phyloP scores from a whole-genome alignment of 1,140 invertebrate species.

The Drosophila ogumai region DNA sequence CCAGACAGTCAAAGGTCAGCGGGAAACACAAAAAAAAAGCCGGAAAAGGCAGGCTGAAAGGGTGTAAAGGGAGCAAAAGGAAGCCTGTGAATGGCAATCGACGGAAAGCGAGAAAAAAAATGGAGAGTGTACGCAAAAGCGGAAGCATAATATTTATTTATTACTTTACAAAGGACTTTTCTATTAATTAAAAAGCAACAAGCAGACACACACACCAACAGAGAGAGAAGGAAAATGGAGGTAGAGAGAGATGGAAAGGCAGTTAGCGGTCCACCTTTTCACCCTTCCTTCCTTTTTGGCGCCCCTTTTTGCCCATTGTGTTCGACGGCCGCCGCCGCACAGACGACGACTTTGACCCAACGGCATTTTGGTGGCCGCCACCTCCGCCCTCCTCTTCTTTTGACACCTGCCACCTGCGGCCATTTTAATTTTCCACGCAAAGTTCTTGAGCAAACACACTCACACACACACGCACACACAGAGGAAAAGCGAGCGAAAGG shows the following conservation, averaged over 20 bases:
- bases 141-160: conserved; percentile 85
- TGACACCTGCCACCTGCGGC: conserved; percentile 74
- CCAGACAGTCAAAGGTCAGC: conserved; percentile 51
- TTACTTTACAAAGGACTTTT: conserved; percentile 85
- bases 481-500: neutral
- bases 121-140: conserved; percentile 61
- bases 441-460: conserved; percentile 75
- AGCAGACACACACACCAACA: conserved; percentile 48
- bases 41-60: neutral
- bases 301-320: conserved; percentile 24
- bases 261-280: conserved; percentile 13
- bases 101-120: conserved; percentile 51
- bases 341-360: conserved; percentile 49
- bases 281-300: conserved; percentile 7
- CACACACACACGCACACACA: conserved; percentile 40
- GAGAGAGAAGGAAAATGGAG: neutral
- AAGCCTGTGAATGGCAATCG: conserved; percentile 51
- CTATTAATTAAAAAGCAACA: conserved; percentile 85
- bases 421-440: conserved; percentile 81
- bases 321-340: conserved; percentile 24
- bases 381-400: conserved; percentile 10
- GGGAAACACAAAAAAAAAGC: neutral
- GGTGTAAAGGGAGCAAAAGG: neutral
- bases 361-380: conserved; percentile 57
- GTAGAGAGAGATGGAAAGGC: neutral